phyloP scores from a whole-genome alignment of 2,113 vertebrate genomes.

The Cyanoramphus novaezelandiae region DNA sequence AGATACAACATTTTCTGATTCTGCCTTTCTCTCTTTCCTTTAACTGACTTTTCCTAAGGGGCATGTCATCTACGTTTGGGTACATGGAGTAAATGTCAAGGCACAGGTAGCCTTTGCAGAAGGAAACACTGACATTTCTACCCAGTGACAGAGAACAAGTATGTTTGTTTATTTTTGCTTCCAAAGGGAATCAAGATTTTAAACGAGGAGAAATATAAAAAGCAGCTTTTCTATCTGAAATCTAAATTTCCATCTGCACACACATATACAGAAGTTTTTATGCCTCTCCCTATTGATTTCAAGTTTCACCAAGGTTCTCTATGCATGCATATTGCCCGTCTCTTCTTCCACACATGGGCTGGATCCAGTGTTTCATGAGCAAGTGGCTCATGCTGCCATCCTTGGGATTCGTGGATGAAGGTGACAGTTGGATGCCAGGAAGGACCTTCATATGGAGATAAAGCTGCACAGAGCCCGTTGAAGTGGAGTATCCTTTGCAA shows the following conservation, averaged over 20 bases:
- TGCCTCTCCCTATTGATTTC: background rate
- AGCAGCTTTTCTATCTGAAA: background rate
- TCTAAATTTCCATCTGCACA: background rate
- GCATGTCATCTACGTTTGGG: background rate
- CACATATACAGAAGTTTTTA: background rate
- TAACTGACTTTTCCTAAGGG: background rate
- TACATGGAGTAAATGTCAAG: background rate
- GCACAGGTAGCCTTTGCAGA: background rate
- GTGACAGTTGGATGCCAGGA: background rate
- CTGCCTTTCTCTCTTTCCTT: background rate
- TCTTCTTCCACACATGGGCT: background rate
- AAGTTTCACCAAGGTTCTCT: background rate
- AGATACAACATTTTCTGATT: background rate
- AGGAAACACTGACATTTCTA: background rate
- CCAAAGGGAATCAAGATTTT: background rate
- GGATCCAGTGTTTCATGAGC: background rate
- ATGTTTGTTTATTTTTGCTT: background rate
- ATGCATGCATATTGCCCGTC: background rate
- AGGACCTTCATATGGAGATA: background rate
- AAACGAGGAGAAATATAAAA: background rate
- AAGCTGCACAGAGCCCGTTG: background rate
- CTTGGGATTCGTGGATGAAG: background rate
- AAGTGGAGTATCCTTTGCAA: background rate
- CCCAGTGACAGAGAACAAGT: background rate
- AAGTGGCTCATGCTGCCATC: background rate